phyloP scores from a whole-genome alignment of 2,797 vertebrate species.

The Microcaecilia unicolor region DNA sequence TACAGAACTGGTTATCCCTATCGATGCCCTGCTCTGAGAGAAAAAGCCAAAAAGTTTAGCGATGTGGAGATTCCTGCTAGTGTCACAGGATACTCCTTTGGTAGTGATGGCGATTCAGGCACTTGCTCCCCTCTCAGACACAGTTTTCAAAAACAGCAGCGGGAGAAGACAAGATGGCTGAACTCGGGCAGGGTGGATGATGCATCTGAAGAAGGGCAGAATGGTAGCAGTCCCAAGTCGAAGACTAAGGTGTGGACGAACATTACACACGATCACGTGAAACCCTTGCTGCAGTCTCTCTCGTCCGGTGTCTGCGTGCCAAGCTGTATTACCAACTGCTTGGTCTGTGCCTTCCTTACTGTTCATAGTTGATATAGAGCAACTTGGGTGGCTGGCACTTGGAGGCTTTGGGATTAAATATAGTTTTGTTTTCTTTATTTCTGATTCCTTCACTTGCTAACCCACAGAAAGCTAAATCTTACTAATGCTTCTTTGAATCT shows the following conservation, averaged over 20 bases:
- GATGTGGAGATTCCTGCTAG: constrained; percentile 82
- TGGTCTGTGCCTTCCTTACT: constrained; percentile 99
- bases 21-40: constrained; percentile 89
- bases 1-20: constrained; percentile 97
- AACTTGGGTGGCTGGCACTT: constrained; percentile 70
- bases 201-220: constrained; percentile 85
- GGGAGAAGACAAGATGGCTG: constrained; percentile 94
- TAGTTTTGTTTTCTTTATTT: constrained; percentile 12
- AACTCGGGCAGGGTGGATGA: constrained; percentile 85
- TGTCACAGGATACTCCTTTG: constrained; percentile 78
- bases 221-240: constrained; percentile 94
- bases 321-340: constrained; percentile 99
- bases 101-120: constrained; percentile 89
- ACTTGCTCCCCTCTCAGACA: constrained; percentile 95
- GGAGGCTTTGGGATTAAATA: constrained; percentile 62
- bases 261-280: constrained; percentile 99
- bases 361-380: constrained; percentile 95
- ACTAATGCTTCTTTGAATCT: constrained; percentile 9
- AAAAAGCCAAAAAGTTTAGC: constrained; percentile 94
- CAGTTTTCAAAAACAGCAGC: constrained; percentile 98
- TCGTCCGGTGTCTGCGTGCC: constrained; percentile 99
- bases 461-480: not conserved
- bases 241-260: constrained; percentile 99
- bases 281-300: constrained; percentile 99
- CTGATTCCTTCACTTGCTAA: not conserved